Evolutionary conservation across 1,140 invertebrate genomes (phyloP).

Genomic region (Prorops nasuta): DNA sequence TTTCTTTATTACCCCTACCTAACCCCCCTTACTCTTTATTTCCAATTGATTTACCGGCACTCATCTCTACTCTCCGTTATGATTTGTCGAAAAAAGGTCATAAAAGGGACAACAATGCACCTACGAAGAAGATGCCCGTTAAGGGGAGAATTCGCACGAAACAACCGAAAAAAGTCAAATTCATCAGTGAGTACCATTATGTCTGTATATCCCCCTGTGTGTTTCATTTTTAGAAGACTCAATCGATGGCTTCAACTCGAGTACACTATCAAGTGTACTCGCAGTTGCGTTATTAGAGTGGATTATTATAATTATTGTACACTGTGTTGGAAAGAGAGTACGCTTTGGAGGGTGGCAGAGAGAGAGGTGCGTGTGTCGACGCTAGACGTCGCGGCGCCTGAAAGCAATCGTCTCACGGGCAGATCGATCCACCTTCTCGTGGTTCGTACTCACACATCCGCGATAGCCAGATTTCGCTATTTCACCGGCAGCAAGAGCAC

Average conservation of each 20-base stretch:
- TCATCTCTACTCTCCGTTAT: slow-evolving; percentile 22
- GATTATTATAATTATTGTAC: too few species aligned
- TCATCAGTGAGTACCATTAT: slow-evolving; percentile 74
- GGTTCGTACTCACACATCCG: slow-evolving; percentile 48
- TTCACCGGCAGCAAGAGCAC: too few species aligned
- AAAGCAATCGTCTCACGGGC: slow-evolving; percentile 43
- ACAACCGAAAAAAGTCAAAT: slow-evolving; percentile 84
- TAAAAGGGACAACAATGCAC: slow-evolving; percentile 64
- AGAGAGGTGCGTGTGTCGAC: slow-evolving; percentile 39
- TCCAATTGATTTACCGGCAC: too few species aligned
- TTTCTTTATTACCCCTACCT: background rate
- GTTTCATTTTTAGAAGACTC: too few species aligned
- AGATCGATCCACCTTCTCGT: slow-evolving; percentile 52
- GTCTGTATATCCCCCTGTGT: background rate
- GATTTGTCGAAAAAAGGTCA: background rate
- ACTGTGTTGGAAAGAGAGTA: background rate
- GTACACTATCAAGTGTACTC: background rate
- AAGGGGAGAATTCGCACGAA: slow-evolving; percentile 74
- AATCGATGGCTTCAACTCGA: background rate
- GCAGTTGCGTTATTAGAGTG: too few species aligned
- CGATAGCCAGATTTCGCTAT: too few species aligned
- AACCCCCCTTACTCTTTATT: too few species aligned
- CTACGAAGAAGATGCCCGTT: slow-evolving; percentile 69
- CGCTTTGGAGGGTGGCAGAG: background rate
- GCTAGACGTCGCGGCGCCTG: slow-evolving; percentile 54